Percentiles rank a stretch among this genome's conserved stretches.
Conservation (phyloP, 2,888 invertebrate genomes). For the Polylopha cassiicola region DNA sequence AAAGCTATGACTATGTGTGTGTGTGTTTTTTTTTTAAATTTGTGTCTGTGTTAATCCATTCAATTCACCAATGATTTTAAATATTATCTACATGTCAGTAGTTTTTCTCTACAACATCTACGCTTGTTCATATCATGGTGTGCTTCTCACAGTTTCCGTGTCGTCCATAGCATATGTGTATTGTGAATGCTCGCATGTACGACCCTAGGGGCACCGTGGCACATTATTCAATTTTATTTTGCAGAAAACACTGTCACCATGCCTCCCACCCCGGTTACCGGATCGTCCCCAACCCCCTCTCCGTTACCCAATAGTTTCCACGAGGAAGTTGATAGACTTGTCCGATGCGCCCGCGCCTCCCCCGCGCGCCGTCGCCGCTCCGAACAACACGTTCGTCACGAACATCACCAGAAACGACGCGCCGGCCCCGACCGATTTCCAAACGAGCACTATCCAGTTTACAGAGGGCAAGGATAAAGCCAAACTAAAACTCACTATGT, state of each 20-base stretch:
- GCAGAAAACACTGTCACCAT: conserved; percentile 70
- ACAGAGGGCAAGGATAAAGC: conserved; percentile 61
- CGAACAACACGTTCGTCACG: conserved; percentile 55
- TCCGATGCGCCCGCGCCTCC: conserved; percentile 66
- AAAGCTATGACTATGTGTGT: too few species aligned
- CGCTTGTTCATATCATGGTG: conserved; percentile 10
- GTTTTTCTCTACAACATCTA: conserved; percentile 5
- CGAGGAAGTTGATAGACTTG: conserved; percentile 62
- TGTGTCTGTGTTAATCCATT: too few species aligned
- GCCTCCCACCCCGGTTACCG: conserved; percentile 66
- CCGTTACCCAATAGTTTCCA: conserved; percentile 68
- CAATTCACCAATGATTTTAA: too few species aligned
- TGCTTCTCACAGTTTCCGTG: conserved; percentile 15
- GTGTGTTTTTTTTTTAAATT: too few species aligned
- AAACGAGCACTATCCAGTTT: conserved; percentile 70
- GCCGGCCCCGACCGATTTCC: conserved; percentile 48
- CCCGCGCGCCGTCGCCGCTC: conserved; percentile 48
- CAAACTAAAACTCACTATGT: conserved; percentile 59
- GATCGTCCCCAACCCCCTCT: conserved; percentile 63
- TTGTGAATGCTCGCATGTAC: conserved; percentile 43
- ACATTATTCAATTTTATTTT: conserved; percentile 70
- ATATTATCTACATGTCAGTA: too few species aligned
- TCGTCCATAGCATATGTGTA: conserved; percentile 35
- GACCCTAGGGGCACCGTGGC: conserved; percentile 64
- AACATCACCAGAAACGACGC: conserved; percentile 61